These are phyloP conservation scores for Xiphias gladius DNA, from an alignment of 2,113 vertebrate genomes.

Conservation along the genomic window DNA sequence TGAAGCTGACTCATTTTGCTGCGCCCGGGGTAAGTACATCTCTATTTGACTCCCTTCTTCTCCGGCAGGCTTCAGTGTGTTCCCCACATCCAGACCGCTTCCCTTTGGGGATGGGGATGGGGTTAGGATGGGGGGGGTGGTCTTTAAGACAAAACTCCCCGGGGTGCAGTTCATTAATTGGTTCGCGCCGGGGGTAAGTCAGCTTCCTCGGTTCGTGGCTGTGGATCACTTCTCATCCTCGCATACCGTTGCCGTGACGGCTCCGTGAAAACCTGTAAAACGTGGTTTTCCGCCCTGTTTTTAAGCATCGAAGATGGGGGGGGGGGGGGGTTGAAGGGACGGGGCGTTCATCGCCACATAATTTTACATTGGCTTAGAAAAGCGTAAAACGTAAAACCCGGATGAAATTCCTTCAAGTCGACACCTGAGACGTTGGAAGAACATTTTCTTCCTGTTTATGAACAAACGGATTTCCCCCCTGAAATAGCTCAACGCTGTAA, in stretches of 20 bases:
- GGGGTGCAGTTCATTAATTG: constrained; percentile 17
- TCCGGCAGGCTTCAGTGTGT: too few species aligned
- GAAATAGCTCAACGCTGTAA: too few species aligned
- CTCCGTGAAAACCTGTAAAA: constrained; percentile 35
- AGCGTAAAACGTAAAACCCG: not conserved
- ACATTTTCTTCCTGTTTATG: not conserved
- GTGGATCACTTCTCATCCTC: not conserved
- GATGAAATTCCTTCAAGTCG: not conserved
- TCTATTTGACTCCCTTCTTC: not conserved
- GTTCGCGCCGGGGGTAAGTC: not conserved
- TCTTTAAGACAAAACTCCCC: not conserved
- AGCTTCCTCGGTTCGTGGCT: constrained; percentile 44
- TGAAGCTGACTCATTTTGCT: constrained; percentile 61
- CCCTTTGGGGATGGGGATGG: too few species aligned
- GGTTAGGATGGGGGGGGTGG: not conserved
- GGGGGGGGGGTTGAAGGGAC: not conserved
- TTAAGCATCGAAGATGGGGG: too few species aligned
- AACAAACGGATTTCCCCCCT: not conserved
- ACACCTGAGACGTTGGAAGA: not conserved
- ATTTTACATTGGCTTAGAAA: not conserved
- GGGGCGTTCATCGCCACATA: not conserved
- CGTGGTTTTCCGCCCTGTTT: not conserved
- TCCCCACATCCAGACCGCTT: too few species aligned
- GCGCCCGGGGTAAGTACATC: constrained; percentile 69
- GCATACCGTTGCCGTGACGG: constrained; percentile 62